A percentile compares a stretch with the other conserved stretches of the same genome.
Conservation (phyloP, 2,888 invertebrate species). For the Hemicrepidius hirtus region DNA sequence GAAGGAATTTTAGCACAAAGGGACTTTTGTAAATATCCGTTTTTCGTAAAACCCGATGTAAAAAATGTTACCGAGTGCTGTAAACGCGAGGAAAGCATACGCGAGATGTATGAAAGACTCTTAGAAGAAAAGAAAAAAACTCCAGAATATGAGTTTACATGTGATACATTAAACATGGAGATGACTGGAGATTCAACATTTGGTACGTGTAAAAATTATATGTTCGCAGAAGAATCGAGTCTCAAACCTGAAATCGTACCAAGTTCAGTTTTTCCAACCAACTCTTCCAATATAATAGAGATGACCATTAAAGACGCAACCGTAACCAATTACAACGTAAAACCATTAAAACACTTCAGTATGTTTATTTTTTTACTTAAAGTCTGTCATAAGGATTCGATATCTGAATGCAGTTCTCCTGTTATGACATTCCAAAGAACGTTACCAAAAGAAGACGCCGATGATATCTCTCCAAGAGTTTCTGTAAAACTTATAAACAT, state of each 20-base stretch:
- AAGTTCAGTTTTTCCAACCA: neutral
- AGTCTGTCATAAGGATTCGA: conserved; percentile 75
- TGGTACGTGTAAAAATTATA: neutral
- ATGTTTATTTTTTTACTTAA: conserved; percentile 77
- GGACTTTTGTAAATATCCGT: conserved; percentile 74
- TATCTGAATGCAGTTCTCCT: conserved; percentile 72
- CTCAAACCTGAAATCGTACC: too few species aligned
- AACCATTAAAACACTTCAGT: conserved; percentile 75
- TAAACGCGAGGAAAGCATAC: too few species aligned
- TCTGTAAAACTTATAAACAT: conserved; percentile 46
- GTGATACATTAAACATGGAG: neutral
- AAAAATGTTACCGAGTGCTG: too few species aligned
- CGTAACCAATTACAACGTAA: conserved; percentile 59
- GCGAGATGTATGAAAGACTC: too few species aligned
- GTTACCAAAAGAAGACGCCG: conserved; percentile 67
- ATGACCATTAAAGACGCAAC: conserved; percentile 34
- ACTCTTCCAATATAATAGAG: conserved; percentile 18
- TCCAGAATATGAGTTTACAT: neutral
- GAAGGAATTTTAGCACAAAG: conserved; percentile 69
- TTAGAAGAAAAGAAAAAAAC: too few species aligned
- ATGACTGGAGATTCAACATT: too few species aligned
- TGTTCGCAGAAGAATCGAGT: too few species aligned
- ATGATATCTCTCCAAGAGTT: conserved; percentile 66
- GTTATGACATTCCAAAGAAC: conserved; percentile 73
- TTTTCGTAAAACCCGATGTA: too few species aligned